Evolutionary conservation across 2,888 invertebrate genomes (phyloP).

Genomic region (Amaurobius ferox): DNA sequence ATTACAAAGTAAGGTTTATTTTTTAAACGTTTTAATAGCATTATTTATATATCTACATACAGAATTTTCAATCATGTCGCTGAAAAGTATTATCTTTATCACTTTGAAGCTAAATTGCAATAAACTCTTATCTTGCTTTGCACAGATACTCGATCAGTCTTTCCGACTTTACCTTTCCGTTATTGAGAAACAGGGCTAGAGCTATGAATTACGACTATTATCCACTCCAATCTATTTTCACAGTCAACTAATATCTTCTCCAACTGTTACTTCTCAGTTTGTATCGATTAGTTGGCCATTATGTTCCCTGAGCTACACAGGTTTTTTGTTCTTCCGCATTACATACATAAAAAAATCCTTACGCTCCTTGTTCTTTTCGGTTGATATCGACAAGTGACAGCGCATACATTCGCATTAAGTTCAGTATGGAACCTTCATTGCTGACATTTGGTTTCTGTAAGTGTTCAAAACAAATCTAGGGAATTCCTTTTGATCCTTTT

Average conservation of each 20-base stretch:
- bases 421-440: not conserved
- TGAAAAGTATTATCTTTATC: no score
- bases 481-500: not conserved
- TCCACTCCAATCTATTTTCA: not conserved
- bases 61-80: no score
- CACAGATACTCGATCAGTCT: no score
- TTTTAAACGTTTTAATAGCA: no score
- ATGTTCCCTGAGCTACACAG: not conserved
- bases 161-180: no score
- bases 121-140: no score
- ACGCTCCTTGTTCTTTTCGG: not conserved
- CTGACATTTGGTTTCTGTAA: not conserved
- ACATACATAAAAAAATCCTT: not conserved
- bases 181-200: no score
- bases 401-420: not conserved
- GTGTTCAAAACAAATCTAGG: no score
- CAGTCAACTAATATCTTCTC: constrained; percentile 9
- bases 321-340: not conserved
- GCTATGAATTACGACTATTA: no score
- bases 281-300: constrained; percentile 1
- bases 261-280: constrained; percentile 18
- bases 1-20: no score
- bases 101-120: no score
- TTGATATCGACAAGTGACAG: not conserved
- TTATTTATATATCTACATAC: no score